A percentile compares a stretch with the other conserved stretches of the same genome.
These are phyloP conservation scores for Philonicus albiceps DNA, from an alignment of 2,888 invertebrate species.

Conservation along the genomic window DNA sequence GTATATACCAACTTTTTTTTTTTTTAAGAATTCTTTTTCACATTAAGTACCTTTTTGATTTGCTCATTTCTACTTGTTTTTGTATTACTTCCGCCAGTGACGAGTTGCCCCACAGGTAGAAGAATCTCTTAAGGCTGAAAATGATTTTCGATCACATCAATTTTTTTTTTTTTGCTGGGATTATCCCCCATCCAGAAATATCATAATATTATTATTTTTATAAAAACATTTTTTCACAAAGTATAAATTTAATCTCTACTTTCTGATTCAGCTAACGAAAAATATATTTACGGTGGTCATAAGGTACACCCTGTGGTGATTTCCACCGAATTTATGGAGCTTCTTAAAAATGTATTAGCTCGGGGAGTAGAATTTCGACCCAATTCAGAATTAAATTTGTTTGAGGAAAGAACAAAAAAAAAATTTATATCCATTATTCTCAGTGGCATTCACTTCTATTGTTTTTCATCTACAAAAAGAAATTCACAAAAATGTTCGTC, in stretches of 20 bases:
- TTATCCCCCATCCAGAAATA: not conserved
- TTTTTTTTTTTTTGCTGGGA: not conserved
- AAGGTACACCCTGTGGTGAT: not conserved
- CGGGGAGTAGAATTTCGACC: not conserved
- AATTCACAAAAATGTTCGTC: not conserved
- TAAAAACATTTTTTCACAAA: not conserved
- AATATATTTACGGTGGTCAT: not conserved
- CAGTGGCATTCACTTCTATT: not conserved
- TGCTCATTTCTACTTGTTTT: constrained; percentile 32
- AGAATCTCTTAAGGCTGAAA: not conserved
- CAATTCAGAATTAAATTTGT: not conserved
- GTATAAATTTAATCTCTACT: not conserved
- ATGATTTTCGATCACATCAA: not conserved
- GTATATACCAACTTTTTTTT: not conserved
- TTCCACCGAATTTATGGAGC: not conserved
- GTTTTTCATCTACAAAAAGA: not conserved
- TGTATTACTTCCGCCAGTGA: constrained; percentile 31
- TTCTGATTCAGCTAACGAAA: not conserved
- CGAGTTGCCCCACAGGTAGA: not conserved
- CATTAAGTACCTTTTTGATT: not conserved
- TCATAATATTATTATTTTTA: not conserved
- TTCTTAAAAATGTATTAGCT: not conserved
- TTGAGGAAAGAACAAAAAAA: not conserved
- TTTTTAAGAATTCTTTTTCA: not conserved
- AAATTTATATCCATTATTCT: not conserved